A percentile compares a stretch with the other conserved stretches of the same genome.
These are phyloP conservation scores for Xerus rutilus DNA, from an alignment of 2,797 vertebrate genomes.

Conservation along the genomic window DNA sequence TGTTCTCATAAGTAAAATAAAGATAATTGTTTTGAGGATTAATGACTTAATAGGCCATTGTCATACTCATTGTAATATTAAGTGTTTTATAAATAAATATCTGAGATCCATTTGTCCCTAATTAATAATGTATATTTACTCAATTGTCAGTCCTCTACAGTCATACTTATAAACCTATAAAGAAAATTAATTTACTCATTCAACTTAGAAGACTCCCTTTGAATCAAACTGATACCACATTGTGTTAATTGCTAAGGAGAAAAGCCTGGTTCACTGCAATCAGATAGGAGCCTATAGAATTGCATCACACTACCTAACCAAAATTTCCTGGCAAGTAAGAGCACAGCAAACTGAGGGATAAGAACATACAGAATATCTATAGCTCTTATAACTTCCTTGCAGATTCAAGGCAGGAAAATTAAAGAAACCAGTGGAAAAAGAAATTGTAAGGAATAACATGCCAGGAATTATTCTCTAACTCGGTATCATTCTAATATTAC, in stretches of 20 bases:
- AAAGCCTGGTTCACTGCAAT: not conserved
- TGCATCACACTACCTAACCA: not conserved
- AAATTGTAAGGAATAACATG: not conserved
- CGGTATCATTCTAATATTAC: not conserved
- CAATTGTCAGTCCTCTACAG: not conserved
- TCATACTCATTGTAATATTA: not conserved
- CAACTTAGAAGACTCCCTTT: not conserved
- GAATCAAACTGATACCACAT: not conserved
- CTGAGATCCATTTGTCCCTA: not conserved
- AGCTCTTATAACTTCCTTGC: not conserved
- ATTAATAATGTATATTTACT: not conserved
- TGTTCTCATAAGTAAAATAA: not conserved
- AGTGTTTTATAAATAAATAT: slow-evolving; percentile 13
- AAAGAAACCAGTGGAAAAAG: not conserved
- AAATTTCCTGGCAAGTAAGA: not conserved
- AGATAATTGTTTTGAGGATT: not conserved
- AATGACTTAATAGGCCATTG: not conserved
- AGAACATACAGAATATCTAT: not conserved
- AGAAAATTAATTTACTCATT: slow-evolving; percentile 6
- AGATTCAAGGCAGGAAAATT: not conserved
- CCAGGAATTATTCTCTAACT: not conserved
- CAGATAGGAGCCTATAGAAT: not conserved
- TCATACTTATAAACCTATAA: not conserved
- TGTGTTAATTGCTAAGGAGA: not conserved
- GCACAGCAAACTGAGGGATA: not conserved